phyloP scores from a whole-genome alignment of 2,113 vertebrate species.

The Cheirogaleus medius region DNA sequence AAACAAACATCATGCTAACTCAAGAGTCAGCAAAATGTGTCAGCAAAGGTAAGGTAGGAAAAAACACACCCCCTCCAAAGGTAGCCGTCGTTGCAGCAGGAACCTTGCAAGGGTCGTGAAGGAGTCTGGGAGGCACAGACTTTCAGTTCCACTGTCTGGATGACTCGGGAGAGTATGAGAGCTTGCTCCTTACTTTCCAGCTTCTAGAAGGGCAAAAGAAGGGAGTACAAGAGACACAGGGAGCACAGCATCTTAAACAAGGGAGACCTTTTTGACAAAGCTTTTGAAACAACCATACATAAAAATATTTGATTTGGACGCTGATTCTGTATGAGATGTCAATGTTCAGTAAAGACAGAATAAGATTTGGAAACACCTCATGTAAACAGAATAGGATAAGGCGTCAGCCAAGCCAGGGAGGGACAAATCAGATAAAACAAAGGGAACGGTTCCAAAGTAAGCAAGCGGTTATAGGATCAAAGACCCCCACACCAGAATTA shows the following conservation, averaged over 20 bases:
- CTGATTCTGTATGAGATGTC: not conserved
- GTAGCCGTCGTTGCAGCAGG: accelerated
- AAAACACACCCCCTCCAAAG: not conserved
- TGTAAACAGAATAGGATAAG: not conserved
- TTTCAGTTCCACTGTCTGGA: not conserved
- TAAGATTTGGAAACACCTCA: not conserved
- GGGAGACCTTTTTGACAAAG: not conserved
- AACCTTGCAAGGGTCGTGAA: not conserved
- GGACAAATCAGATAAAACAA: not conserved
- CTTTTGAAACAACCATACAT: not conserved
- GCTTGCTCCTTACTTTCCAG: not conserved
- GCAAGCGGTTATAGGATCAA: not conserved
- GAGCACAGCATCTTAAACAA: not conserved
- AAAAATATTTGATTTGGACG: not conserved
- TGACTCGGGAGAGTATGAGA: not conserved
- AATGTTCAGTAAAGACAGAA: not conserved
- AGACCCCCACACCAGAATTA: not conserved
- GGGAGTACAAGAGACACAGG: not conserved
- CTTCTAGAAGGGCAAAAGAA: not conserved
- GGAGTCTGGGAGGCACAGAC: no score
- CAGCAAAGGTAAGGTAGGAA: not conserved
- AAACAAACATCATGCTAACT: not conserved
- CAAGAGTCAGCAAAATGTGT: not conserved
- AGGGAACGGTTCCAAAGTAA: not conserved
- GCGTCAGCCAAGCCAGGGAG: not conserved